phyloP scores from a whole-genome alignment of 2,797 vertebrate genomes.

The Rallus crepitans region DNA sequence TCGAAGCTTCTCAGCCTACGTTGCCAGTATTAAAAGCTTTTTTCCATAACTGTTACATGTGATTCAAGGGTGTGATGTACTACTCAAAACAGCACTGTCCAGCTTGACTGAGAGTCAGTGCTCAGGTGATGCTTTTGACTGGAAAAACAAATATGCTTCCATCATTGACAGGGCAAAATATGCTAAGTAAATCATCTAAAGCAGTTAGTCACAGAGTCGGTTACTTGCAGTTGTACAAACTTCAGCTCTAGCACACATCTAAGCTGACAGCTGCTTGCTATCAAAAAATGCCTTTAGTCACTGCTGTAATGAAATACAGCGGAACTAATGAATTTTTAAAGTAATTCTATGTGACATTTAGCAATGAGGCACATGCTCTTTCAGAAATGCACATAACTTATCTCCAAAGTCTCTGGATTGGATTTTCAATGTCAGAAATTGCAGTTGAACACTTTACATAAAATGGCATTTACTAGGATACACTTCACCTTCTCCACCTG shows the following conservation, averaged over 20 bases:
- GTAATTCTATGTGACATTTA: neutral
- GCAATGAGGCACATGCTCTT: neutral
- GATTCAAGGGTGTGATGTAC: neutral
- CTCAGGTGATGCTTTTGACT: neutral
- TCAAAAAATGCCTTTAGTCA: neutral
- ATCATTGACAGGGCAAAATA: neutral
- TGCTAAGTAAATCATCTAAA: neutral
- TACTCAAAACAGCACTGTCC: neutral
- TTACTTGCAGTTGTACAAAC: neutral
- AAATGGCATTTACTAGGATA: neutral
- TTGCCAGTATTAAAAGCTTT: neutral
- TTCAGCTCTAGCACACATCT: neutral
- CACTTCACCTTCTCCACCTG: neutral
- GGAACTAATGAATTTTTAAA: neutral
- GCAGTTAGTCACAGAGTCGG: neutral
- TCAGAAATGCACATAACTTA: neutral
- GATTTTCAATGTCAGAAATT: neutral
- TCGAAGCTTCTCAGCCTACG: neutral
- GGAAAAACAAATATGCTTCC: neutral
- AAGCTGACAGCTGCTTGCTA: neutral
- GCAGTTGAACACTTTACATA: neutral
- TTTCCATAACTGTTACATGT: neutral
- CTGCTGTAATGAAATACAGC: neutral
- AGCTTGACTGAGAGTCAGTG: neutral
- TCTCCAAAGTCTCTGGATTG: neutral